These are phyloP conservation scores for Serranus cabrilla DNA, from an alignment of 2,797 vertebrate species.

Conservation along the genomic window DNA sequence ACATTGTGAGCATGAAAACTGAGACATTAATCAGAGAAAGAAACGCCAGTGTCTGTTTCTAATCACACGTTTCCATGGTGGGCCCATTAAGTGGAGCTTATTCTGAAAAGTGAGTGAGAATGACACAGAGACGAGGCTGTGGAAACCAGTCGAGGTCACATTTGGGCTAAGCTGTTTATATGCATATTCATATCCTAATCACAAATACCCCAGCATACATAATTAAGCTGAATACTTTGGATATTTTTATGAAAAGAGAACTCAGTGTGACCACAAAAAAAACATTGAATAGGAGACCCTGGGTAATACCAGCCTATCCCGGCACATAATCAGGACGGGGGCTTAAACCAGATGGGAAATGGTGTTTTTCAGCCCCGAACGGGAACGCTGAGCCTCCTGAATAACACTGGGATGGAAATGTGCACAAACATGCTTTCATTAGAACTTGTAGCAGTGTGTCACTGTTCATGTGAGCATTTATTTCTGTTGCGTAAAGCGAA, in stretches of 20 bases:
- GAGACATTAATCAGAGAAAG: slow-evolving; percentile 26
- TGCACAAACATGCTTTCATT: slow-evolving; percentile 38
- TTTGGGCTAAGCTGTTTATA: slow-evolving; percentile 68
- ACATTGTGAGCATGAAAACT: slow-evolving; percentile 5
- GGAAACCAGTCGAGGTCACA: slow-evolving; percentile 60
- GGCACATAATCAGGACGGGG: slow-evolving; percentile 44
- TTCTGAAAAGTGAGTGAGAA: slow-evolving; percentile 36
- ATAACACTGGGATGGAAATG: slow-evolving; percentile 42
- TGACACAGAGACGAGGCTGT: slow-evolving; percentile 23
- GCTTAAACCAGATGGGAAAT: slow-evolving; percentile 59
- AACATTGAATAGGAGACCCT: slow-evolving; percentile 50
- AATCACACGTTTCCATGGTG: slow-evolving; percentile 39
- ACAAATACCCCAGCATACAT: slow-evolving; percentile 64
- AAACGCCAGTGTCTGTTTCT: slow-evolving; percentile 27
- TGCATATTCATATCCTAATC: slow-evolving; percentile 76
- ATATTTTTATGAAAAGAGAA: slow-evolving; percentile 55
- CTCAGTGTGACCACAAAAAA: slow-evolving; percentile 45
- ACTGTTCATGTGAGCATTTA: slow-evolving; percentile 21
- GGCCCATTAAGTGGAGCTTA: slow-evolving; percentile 46
- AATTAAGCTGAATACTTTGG: slow-evolving; percentile 62
- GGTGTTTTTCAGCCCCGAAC: slow-evolving; percentile 48
- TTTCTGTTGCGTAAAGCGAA: slow-evolving; percentile 13
- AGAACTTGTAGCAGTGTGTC: slow-evolving; percentile 11
- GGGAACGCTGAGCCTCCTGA: slow-evolving; percentile 47
- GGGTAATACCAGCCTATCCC: slow-evolving; percentile 42